Evolutionary conservation across 2,797 vertebrate species (phyloP).

Genomic region (Danio choprae): DNA sequence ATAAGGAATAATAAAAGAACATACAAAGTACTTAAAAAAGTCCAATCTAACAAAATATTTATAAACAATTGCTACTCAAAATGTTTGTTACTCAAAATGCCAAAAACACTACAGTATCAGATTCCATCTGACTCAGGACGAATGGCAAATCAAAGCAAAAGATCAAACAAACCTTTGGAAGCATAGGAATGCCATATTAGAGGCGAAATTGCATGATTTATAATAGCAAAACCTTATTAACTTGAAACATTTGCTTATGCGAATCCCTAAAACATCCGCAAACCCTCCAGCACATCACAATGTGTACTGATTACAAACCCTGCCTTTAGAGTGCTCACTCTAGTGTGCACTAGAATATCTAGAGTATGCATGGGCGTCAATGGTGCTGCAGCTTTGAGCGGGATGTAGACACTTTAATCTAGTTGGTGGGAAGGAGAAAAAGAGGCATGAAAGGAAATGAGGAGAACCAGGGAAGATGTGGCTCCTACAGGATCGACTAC

Average conservation of each 20-base stretch:
- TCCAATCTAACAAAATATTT: not conserved
- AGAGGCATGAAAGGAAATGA: constrained; percentile 44
- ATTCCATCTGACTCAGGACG: not conserved
- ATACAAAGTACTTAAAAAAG: not conserved
- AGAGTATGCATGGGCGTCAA: constrained; percentile 53
- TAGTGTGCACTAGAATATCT: constrained; percentile 52
- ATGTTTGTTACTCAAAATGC: not conserved
- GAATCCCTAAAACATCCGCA: not conserved
- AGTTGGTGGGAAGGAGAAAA: constrained; percentile 21
- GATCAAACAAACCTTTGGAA: constrained; percentile 12
- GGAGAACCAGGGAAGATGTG: constrained; percentile 37
- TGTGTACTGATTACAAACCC: constrained; percentile 20
- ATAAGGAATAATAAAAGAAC: not conserved
- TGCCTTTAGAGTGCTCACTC: constrained; percentile 4
- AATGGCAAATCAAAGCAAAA: constrained; percentile 9
- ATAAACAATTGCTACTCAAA: not conserved
- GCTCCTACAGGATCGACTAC: constrained; percentile 17
- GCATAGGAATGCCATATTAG: not conserved
- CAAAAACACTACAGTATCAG: not conserved
- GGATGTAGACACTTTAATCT: constrained; percentile 43
- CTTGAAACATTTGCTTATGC: not conserved
- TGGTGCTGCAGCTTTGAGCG: not conserved
- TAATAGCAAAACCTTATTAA: not conserved
- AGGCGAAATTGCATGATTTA: not conserved
- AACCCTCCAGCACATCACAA: not conserved